Evolutionary conservation across 2,888 invertebrate genomes (phyloP).

Genomic region (Pandemis cinnamomeana): DNA sequence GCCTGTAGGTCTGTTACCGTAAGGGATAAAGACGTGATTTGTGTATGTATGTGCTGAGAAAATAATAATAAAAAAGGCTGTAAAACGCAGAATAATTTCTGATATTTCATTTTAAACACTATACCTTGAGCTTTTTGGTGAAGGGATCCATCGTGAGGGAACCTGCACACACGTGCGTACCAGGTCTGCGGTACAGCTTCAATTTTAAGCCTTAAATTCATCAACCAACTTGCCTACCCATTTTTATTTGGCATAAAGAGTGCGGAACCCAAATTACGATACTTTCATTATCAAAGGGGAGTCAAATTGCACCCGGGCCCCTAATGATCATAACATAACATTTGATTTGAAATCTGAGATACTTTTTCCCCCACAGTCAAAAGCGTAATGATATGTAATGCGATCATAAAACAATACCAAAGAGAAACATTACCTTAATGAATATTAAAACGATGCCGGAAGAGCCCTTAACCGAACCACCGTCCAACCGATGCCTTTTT

Average conservation of each 20-base stretch:
- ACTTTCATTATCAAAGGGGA: background rate
- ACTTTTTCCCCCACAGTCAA: background rate
- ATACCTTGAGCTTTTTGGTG: too few relatives aligned
- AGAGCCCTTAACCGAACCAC: conserved; percentile 34
- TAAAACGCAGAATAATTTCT: too few relatives aligned
- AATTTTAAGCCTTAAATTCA: too few relatives aligned
- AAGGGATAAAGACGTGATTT: too few relatives aligned
- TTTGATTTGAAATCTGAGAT: background rate
- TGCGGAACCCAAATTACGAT: background rate
- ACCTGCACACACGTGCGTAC: too few relatives aligned
- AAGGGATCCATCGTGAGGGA: too few relatives aligned
- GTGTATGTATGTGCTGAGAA: too few relatives aligned
- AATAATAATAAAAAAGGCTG: too few relatives aligned
- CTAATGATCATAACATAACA: background rate
- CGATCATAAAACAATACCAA: conserved; percentile 28
- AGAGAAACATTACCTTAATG: conserved; percentile 26
- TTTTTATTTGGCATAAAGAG: background rate
- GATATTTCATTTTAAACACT: too few relatives aligned
- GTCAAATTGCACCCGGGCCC: background rate
- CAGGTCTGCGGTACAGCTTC: too few relatives aligned
- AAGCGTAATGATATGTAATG: background rate
- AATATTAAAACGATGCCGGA: conserved; percentile 30
- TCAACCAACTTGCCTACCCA: background rate
- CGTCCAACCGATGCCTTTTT: conserved; percentile 56
- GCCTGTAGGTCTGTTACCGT: too few relatives aligned